A percentile compares a stretch with the other conserved stretches of the same genome.
Evolutionary conservation across 2,113 vertebrate genomes (phyloP).

Genomic region (Oryctolagus cuniculus): DNA sequence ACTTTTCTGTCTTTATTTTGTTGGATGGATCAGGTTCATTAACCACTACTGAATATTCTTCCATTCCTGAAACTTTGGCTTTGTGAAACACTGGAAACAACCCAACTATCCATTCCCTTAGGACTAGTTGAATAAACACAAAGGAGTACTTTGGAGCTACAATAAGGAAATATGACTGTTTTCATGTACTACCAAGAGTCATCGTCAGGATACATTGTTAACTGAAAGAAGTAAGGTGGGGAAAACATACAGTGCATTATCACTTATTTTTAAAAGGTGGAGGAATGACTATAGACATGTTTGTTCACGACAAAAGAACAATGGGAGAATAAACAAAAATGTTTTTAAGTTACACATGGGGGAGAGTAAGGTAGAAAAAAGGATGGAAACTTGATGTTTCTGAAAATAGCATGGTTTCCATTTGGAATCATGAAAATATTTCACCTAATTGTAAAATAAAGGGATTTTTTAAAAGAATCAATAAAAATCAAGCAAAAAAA

Average conservation of each 20-base stretch:
- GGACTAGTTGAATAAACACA: background rate
- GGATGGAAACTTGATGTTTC: background rate
- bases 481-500: background rate
- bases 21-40: background rate
- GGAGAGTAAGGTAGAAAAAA: background rate
- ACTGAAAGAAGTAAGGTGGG: background rate
- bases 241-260: background rate
- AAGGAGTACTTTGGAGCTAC: background rate
- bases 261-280: background rate
- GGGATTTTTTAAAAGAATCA: background rate
- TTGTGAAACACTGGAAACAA: background rate
- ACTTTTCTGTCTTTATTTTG: background rate
- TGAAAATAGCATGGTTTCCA: background rate
- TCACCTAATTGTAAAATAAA: constrained; percentile 27
- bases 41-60: background rate
- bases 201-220: background rate
- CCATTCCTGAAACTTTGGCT: background rate
- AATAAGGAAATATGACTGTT: background rate
- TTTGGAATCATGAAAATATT: constrained; percentile 5
- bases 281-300: background rate
- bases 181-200: background rate
- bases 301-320: background rate
- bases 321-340: background rate
- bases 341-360: background rate
- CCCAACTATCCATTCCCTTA: background rate